These are phyloP conservation scores for Meganola albula DNA, from an alignment of 2,888 invertebrate genomes.

Conservation along the genomic window DNA sequence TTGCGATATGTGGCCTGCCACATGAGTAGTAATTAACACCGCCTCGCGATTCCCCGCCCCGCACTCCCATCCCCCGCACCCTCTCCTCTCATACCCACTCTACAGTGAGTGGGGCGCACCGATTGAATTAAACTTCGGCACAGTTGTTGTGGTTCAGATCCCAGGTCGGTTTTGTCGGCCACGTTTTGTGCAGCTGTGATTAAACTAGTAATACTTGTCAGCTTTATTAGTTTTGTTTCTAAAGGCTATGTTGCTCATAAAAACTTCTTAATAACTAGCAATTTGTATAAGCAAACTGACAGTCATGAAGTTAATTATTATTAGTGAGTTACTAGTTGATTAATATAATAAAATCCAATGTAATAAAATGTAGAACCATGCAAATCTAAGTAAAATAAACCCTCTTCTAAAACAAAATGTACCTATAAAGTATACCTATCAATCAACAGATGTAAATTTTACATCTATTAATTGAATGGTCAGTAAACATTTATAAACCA, in stretches of 20 bases:
- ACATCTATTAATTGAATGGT: too few species aligned
- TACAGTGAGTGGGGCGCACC: constrained; percentile 58
- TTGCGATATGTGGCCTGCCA: constrained; percentile 72
- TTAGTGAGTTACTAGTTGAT: too few species aligned
- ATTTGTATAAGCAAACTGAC: too few species aligned
- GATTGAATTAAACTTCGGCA: constrained; percentile 77
- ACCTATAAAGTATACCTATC: too few species aligned
- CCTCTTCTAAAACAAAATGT: too few species aligned
- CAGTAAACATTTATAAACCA: too few species aligned
- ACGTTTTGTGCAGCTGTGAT: constrained; percentile 69
- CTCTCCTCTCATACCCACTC: constrained; percentile 24
- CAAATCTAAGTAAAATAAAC: too few species aligned
- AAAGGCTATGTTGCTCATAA: constrained; percentile 24
- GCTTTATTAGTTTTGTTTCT: constrained; percentile 61
- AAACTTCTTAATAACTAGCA: too few species aligned
- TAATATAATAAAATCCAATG: too few species aligned
- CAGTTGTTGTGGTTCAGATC: constrained; percentile 70
- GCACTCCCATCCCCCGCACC: constrained; percentile 19
- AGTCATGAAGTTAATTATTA: too few species aligned
- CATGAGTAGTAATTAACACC: constrained; percentile 76
- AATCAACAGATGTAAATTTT: too few species aligned
- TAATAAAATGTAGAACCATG: too few species aligned
- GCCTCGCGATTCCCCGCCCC: constrained; percentile 41
- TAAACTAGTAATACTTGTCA: constrained; percentile 68
- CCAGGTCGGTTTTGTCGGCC: constrained; percentile 68